Evolutionary conservation across 2,797 vertebrate species (phyloP).

Genomic region (Gambelia wislizenii): DNA sequence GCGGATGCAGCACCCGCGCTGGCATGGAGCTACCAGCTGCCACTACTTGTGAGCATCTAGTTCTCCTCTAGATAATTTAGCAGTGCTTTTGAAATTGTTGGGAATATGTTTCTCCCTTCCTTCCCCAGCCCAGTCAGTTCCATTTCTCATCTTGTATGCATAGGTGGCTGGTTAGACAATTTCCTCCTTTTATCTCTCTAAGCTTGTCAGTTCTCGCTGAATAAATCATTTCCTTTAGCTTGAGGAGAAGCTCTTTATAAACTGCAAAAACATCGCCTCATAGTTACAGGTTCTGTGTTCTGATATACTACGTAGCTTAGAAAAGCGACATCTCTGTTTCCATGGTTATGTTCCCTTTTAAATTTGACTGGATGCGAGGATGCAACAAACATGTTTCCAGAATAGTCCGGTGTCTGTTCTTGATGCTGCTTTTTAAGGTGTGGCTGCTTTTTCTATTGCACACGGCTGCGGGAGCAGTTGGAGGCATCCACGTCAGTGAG

Average conservation of each 20-base stretch:
- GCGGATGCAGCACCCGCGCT: too few species aligned
- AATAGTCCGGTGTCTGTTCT: too few species aligned
- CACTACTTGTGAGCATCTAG: neutral
- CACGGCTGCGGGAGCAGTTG: neutral
- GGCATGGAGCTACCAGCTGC: too few species aligned
- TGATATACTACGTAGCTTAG: neutral
- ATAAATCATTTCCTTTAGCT: neutral
- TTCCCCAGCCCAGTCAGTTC: neutral
- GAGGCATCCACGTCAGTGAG: neutral
- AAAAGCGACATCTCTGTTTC: constrained; percentile 55
- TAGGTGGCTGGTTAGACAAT: too few species aligned
- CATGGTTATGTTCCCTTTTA: constrained; percentile 66
- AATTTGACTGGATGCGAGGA: constrained; percentile 8
- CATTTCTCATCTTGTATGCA: neutral
- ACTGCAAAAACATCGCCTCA: neutral
- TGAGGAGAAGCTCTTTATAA: neutral
- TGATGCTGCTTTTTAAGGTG: neutral
- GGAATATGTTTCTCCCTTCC: neutral
- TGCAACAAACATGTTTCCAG: neutral
- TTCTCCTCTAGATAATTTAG: neutral
- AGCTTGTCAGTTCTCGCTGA: neutral
- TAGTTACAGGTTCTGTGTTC: neutral
- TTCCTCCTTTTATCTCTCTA: neutral
- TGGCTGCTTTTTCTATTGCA: neutral
- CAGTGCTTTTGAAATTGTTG: neutral